These are phyloP conservation scores for Petrolisthes cinctipes DNA, from an alignment of 2,888 invertebrate species.

Conservation along the genomic window DNA sequence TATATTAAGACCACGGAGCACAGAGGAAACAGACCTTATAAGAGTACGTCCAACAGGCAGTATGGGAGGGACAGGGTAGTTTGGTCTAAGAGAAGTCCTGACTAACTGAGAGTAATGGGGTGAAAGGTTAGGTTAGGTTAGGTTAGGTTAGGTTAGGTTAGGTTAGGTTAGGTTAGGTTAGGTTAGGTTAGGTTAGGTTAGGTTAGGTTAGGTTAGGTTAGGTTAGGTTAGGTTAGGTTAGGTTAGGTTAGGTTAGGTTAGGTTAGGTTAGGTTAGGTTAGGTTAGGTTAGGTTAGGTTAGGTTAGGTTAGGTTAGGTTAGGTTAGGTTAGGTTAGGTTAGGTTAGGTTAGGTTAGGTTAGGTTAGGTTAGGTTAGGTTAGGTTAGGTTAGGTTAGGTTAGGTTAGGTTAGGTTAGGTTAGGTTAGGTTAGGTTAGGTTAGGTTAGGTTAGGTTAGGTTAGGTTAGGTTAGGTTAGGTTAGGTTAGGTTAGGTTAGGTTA, in stretches of 20 bases:
- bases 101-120: no score
- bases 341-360: not conserved
- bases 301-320: conserved; percentile 8
- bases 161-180: conserved; percentile 2
- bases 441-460: conserved; percentile 4
- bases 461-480: not conserved
- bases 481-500: not conserved
- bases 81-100: no score
- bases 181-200: conserved; percentile 8
- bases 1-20: no score
- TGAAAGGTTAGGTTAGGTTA: not conserved
- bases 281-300: conserved; percentile 9
- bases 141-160: conserved; percentile 2
- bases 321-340: not conserved
- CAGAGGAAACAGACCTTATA: no score
- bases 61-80: no score
- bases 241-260: conserved; percentile 8
- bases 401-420: not conserved
- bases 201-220: conserved; percentile 8
- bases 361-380: conserved; percentile 8
- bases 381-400: not conserved
- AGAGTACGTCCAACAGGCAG: no score
- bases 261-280: not conserved
- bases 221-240: conserved; percentile 9
- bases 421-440: not conserved